Evolutionary conservation across 2,113 vertebrate species (phyloP).

Genomic region (Orientallactaga bullata): DNA sequence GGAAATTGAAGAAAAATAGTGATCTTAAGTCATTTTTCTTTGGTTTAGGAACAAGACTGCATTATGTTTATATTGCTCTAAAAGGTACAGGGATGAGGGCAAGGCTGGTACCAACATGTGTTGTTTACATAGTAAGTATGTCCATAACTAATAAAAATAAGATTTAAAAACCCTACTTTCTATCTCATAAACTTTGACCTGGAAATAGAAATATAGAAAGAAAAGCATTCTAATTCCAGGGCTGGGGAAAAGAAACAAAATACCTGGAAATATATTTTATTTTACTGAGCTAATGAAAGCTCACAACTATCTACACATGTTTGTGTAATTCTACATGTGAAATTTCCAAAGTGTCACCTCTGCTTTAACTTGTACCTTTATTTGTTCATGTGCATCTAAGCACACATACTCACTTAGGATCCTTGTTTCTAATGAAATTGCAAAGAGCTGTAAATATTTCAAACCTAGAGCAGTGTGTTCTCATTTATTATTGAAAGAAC

Average conservation of each 20-base stretch:
- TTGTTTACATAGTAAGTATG: too few relatives aligned
- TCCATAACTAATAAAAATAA: too few relatives aligned
- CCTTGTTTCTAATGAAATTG: conserved; percentile 70
- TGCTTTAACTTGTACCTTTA: conserved; percentile 37
- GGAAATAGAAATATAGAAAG: conserved; percentile 19
- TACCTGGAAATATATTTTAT: conserved; percentile 26
- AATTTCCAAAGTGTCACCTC: conserved; percentile 17
- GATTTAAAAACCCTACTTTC: neutral
- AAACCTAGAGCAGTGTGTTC: conserved; percentile 68
- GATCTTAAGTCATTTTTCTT: conserved; percentile 22
- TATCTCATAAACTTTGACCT: conserved; percentile 34
- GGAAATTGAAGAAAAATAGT: neutral
- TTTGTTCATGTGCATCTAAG: conserved; percentile 49
- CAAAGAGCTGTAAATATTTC: conserved; percentile 27
- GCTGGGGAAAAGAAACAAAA: neutral
- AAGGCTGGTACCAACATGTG: too few relatives aligned
- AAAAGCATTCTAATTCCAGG: neutral
- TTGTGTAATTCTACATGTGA: conserved; percentile 33
- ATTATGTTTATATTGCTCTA: conserved; percentile 16
- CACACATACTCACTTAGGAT: neutral
- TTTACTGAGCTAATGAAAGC: conserved; percentile 49
- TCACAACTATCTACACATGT: conserved; percentile 9
- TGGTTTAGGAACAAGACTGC: conserved; percentile 24
- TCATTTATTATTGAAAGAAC: conserved; percentile 79
- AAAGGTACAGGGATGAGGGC: neutral